These are phyloP conservation scores for Ditylenchus dipsaci DNA, from an alignment of 1,140 invertebrate species.

Conservation along the genomic window DNA sequence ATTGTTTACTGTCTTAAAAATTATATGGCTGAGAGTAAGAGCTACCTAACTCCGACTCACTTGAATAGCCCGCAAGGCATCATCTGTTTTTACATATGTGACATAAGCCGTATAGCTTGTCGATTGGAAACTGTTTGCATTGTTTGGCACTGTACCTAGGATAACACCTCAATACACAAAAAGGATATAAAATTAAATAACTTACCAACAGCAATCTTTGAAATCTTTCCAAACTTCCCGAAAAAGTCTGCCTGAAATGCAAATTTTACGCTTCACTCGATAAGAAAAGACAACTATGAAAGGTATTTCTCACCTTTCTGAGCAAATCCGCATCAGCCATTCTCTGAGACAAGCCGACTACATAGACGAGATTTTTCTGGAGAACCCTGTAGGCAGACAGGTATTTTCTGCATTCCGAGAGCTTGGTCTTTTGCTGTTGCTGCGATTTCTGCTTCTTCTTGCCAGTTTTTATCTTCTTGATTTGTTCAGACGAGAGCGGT, in stretches of 20 bases:
- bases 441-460: slow-evolving; percentile 78
- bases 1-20: slow-evolving; percentile 81
- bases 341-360: slow-evolving; percentile 88
- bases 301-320: slow-evolving; percentile 66
- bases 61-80: slow-evolving; percentile 84
- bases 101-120: slow-evolving; percentile 73
- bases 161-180: neutral
- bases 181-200: slow-evolving; percentile 80
- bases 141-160: neutral
- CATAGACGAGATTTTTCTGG: slow-evolving; percentile 98
- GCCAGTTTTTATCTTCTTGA: slow-evolving; percentile 74
- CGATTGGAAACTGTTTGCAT: slow-evolving; percentile 25
- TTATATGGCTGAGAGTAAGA: too few species aligned
- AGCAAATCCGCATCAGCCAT: slow-evolving; percentile 88
- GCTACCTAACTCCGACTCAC: slow-evolving; percentile 12
- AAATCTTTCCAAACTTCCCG: slow-evolving; percentile 98
- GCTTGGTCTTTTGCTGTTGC: slow-evolving; percentile 70
- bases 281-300: too few species aligned
- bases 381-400: slow-evolving; percentile 89
- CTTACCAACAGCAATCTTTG: slow-evolving; percentile 77
- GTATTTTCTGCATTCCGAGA: slow-evolving; percentile 87
- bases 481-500: slow-evolving; percentile 82
- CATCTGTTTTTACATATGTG: slow-evolving; percentile 86
- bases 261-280: too few species aligned
- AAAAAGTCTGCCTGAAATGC: slow-evolving; percentile 79